A percentile compares a stretch with the other conserved stretches of the same genome.
These are phyloP conservation scores for Myrmecobius fasciatus DNA, from an alignment of 2,113 vertebrate genomes.

Conservation along the genomic window DNA sequence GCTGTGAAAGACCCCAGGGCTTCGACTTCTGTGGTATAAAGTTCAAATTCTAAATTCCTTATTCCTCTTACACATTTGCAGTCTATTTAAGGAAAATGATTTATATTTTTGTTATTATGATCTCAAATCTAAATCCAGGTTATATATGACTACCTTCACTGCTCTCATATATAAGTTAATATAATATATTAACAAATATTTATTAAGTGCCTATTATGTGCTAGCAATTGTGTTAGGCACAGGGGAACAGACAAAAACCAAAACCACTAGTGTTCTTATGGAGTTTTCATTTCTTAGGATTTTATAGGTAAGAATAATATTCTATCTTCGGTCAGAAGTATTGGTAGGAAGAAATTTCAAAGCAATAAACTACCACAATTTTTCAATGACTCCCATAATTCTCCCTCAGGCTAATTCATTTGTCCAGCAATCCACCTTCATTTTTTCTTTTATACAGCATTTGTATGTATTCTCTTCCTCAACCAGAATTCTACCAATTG, in stretches of 20 bases:
- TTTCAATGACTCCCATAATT: background rate
- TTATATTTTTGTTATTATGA: slow-evolving; percentile 54
- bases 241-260: background rate
- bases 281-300: background rate
- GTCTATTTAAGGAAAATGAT: slow-evolving; percentile 58
- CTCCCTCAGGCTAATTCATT: background rate
- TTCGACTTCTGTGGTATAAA: slow-evolving; percentile 53
- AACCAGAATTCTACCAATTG: background rate
- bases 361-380: background rate
- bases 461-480: background rate
- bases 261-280: background rate
- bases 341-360: background rate
- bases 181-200: background rate
- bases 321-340: background rate
- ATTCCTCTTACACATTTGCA: slow-evolving; percentile 45
- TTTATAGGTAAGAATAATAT: background rate
- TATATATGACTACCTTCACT: slow-evolving; percentile 40
- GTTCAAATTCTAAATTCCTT: slow-evolving; percentile 59
- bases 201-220: background rate
- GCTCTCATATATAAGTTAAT: slow-evolving; percentile 41
- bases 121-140: slow-evolving; percentile 23
- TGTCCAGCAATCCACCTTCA: background rate
- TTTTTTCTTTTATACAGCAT: background rate
- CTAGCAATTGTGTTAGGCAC: background rate
- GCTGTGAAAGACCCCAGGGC: background rate